A percentile compares a stretch with the other conserved stretches of the same genome.
Evolutionary conservation across 2,888 invertebrate species (phyloP).

Genomic region (Lordiphosa andalusiaca): DNA sequence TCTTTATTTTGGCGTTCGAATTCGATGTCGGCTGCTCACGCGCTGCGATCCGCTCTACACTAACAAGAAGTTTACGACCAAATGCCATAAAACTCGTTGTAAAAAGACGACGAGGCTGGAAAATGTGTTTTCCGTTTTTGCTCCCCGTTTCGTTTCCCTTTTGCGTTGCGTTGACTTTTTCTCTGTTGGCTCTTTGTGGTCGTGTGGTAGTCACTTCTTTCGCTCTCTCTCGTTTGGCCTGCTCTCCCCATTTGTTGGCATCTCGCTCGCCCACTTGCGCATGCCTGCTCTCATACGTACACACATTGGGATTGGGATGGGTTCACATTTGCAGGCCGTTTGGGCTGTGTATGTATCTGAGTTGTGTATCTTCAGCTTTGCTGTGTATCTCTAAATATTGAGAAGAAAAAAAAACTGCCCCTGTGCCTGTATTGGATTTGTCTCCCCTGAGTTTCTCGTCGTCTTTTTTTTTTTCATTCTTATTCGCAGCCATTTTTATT

Average conservation of each 20-base stretch:
- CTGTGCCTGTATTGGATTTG: conserved; percentile 30
- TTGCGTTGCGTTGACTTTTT: conserved; percentile 7
- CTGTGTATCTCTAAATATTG: conserved; percentile 36
- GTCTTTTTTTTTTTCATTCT: conserved; percentile 45
- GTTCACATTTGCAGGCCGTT: not conserved
- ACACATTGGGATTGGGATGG: conserved; percentile 12
- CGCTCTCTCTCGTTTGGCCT: not conserved
- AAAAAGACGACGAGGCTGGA: conserved; percentile 77
- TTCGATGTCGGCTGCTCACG: conserved; percentile 58
- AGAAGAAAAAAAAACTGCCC: conserved; percentile 43
- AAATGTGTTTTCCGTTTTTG: conserved; percentile 70
- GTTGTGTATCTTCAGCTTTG: conserved; percentile 56
- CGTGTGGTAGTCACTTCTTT: conserved; percentile 22
- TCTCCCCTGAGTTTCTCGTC: conserved; percentile 19
- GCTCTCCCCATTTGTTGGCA: conserved; percentile 8
- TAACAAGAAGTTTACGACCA: conserved; percentile 81
- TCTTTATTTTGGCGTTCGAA: conserved; percentile 15
- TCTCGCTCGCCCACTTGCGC: conserved; percentile 41
- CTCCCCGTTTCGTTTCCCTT: conserved; percentile 16
- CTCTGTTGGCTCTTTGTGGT: conserved; percentile 24
- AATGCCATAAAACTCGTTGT: conserved; percentile 81
- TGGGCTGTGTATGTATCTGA: conserved; percentile 37
- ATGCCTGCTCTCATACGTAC: conserved; percentile 28
- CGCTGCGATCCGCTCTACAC: conserved; percentile 77
- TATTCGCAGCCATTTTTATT: conserved; percentile 65